phyloP scores from a whole-genome alignment of 64 coral and sea anemone genomes.

The Pocillopora verrucosa region DNA sequence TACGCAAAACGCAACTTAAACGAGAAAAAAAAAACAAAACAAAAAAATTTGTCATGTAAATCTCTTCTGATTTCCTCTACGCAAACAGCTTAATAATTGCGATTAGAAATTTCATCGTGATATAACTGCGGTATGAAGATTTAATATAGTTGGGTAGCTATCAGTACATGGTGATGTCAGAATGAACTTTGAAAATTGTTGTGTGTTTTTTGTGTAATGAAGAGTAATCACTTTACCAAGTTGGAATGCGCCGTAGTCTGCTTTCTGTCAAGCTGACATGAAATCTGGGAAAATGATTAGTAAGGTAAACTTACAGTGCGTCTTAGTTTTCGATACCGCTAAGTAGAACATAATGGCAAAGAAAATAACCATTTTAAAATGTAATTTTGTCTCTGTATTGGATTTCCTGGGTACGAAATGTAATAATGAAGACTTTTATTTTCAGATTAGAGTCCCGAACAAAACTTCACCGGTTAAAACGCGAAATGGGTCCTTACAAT shows the following conservation, averaged over 20 bases:
- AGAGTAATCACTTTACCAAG: neutral
- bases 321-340: constrained; percentile 14
- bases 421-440: constrained; percentile 32
- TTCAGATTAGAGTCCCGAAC: neutral
- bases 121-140: neutral
- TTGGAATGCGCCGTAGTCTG: neutral
- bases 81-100: neutral
- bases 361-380: constrained; percentile 29
- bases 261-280: neutral
- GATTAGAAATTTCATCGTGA: neutral
- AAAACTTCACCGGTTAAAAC: neutral
- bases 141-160: neutral
- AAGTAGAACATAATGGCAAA: neutral
- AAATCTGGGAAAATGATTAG: constrained; percentile 19
- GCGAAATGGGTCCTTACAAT: neutral
- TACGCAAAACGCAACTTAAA: neutral
- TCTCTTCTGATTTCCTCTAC: neutral
- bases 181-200: neutral
- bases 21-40: too few species aligned
- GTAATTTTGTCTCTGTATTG: constrained; percentile 30
- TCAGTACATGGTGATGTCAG: neutral
- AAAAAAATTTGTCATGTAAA: neutral
- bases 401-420: neutral
- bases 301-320: neutral
- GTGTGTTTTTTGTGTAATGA: neutral